Evolutionary conservation across 2,888 invertebrate genomes (phyloP).

Genomic region (Tenodera sinensis): DNA sequence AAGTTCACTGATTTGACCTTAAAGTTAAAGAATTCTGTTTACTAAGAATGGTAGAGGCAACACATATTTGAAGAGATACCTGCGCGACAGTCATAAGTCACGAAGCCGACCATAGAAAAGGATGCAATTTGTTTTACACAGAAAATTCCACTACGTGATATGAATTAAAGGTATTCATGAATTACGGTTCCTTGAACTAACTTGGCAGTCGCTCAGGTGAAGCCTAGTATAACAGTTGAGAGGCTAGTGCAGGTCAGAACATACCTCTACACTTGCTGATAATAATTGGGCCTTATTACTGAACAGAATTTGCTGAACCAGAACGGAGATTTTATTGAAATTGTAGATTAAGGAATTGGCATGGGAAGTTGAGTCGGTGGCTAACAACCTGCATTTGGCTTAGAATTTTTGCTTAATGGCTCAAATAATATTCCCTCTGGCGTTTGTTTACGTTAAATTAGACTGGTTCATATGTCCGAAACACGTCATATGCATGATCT

Average conservation of each 20-base stretch:
- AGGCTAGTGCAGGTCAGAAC: not conserved
- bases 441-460: too few species aligned
- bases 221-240: not conserved
- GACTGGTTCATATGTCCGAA: too few species aligned
- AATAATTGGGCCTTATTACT: too few species aligned
- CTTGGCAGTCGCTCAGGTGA: not conserved
- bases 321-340: too few species aligned
- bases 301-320: too few species aligned
- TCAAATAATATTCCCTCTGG: too few species aligned
- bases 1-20: not conserved
- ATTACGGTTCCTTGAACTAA: not conserved
- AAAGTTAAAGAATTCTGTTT: not conserved
- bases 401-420: too few species aligned
- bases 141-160: not conserved
- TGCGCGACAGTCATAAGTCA: too few species aligned
- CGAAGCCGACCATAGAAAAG: not conserved
- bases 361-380: too few species aligned
- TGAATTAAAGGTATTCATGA: not conserved
- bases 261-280: not conserved
- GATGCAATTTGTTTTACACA: not conserved
- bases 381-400: too few species aligned
- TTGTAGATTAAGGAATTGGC: too few species aligned
- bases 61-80: not conserved
- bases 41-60: not conserved
- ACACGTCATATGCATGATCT: too few species aligned